Evolutionary conservation across 2,113 vertebrate species (phyloP), one percentile per base, ranked within the genome.

Genomic region (Elephas maximus): DNA sequence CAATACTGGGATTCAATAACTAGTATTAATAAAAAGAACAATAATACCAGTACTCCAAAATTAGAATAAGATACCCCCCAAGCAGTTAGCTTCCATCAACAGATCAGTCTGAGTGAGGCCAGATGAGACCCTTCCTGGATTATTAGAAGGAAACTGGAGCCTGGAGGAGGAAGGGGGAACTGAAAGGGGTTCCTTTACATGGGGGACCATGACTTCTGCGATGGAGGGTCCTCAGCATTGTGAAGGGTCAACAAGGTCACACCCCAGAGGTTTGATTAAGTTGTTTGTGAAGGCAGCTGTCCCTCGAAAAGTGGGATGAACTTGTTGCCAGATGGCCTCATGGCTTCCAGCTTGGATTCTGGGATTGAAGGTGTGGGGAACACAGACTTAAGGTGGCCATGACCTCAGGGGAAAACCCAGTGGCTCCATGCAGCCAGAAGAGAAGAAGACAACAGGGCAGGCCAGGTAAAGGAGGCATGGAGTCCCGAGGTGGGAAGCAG

Each of bases 391-490:
- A 57, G n/a, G 33, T 14, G 12, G 15, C 44, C 53, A n/a, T 30
- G 44, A 33, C 15, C 45, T 74, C 3, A 1, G 17, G 21, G 57
- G 44, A 51, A 91, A 51, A 7, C 37, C 8, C 7, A 11, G n/a
- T n/a, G 28, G n/a, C 7, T 73, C 30, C 14, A 8, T 30, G 45
- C 1, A 84, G 62, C 21, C 71, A 15, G 67, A 77, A 30, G 37
- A n/a, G 30, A 73, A 73, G 71, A 73, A n/a, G 37, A 21, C 20
- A 74, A 21, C 73, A 41, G 18, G 5, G 21, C 18, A 9, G 37
- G 37, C n/a, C 8, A 37, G 51, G 62, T 26, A 17, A 2, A 8
- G 65, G 0, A 41, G 53, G 23, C 2, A 0, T 23, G 9, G 3
- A 71, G 62, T 24, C 26, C 20, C 12, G 14, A 28, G 45, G 44